Evolutionary conservation across 2,113 vertebrate species (phyloP).

Genomic region (Actenoides hombroni): DNA sequence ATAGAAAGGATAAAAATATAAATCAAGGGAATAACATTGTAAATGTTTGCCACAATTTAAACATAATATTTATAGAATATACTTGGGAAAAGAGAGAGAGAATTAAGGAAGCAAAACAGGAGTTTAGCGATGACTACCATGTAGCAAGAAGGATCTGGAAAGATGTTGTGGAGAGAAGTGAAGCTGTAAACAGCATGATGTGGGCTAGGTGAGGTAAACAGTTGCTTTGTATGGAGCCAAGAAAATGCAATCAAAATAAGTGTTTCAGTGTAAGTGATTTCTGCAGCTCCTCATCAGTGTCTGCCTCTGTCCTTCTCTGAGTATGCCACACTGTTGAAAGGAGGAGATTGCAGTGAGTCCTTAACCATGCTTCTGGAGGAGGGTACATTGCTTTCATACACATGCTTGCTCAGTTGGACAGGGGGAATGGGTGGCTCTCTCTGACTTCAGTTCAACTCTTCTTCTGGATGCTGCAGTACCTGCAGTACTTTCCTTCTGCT

Average conservation of each 20-base stretch:
- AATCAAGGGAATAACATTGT: not conserved
- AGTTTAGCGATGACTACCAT: not conserved
- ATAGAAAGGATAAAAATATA: not conserved
- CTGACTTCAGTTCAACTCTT: not conserved
- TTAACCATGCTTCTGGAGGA: not conserved
- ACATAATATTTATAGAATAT: not conserved
- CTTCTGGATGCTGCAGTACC: not conserved
- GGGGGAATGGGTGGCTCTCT: not conserved
- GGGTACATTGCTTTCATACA: accelerated
- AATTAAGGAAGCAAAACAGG: not conserved
- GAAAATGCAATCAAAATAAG: not conserved
- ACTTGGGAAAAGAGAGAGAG: not conserved
- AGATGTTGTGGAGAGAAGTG: not conserved
- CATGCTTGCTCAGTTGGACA: not conserved
- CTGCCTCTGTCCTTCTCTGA: not conserved
- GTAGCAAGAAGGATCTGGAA: not conserved
- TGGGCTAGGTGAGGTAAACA: not conserved
- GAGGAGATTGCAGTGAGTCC: not conserved
- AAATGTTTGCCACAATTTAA: not conserved
- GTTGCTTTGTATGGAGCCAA: not conserved
- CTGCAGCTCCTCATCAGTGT: not conserved
- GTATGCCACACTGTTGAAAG: not conserved
- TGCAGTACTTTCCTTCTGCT: not conserved
- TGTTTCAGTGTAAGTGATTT: not conserved
- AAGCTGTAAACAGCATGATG: not conserved